Evolutionary conservation across 2,113 vertebrate genomes (phyloP).

Genomic region (Aphelocoma coerulescens): DNA sequence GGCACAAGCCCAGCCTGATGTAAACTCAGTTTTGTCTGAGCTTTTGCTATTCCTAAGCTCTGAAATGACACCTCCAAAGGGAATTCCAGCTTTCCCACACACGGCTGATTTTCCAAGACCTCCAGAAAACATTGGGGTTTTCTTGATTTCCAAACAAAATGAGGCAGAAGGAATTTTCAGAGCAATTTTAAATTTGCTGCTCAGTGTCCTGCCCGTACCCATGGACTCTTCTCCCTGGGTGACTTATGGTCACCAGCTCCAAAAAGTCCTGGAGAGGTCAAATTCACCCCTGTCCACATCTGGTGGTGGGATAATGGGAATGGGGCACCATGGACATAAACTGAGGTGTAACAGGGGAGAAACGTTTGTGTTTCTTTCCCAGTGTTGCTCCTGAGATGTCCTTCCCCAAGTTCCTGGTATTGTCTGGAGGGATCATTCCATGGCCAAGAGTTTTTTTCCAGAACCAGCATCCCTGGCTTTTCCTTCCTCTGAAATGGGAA

Average conservation of each 20-base stretch:
- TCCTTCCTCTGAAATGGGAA: neutral
- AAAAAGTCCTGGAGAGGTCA: neutral
- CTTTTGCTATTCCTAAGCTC: neutral
- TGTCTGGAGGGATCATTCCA: too few relatives aligned
- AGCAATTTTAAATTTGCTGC: neutral
- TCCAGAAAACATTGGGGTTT: neutral
- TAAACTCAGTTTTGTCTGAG: neutral
- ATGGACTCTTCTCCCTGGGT: neutral
- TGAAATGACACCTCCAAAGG: neutral
- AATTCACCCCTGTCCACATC: neutral
- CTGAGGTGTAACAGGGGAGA: neutral
- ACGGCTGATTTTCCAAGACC: neutral
- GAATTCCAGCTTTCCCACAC: neutral
- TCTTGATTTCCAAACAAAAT: neutral
- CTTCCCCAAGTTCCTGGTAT: neutral
- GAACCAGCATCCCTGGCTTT: neutral
- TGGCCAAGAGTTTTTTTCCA: fast-evolving
- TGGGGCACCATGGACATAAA: neutral
- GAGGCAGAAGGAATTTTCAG: neutral
- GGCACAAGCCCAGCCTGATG: fast-evolving
- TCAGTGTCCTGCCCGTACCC: neutral
- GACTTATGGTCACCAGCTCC: neutral
- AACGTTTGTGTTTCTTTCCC: neutral
- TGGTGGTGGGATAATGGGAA: neutral
- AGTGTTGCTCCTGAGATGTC: neutral